phyloP scores from a whole-genome alignment of 2,888 invertebrate species.

The Agonopterix alstromeriana region DNA sequence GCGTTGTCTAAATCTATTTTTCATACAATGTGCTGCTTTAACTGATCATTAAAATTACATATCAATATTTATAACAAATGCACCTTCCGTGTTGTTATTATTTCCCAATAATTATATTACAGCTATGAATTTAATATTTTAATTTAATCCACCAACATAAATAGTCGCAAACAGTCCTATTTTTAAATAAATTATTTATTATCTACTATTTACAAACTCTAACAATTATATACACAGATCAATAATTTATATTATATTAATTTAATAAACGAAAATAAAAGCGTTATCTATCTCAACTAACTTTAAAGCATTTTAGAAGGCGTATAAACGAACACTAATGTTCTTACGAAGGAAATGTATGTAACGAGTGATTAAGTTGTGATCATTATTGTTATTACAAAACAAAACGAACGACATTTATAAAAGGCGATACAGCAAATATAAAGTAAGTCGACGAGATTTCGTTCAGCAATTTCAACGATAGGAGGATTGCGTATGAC shows the following conservation, averaged over 20 bases:
- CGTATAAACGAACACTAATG: slow-evolving; percentile 62
- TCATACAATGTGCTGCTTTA: slow-evolving; percentile 8
- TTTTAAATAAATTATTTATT: slow-evolving; percentile 51
- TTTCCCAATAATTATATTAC: slow-evolving; percentile 1
- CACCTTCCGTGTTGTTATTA: slow-evolving; percentile 1
- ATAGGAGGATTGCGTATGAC: too few relatives aligned
- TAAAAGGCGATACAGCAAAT: too few relatives aligned
- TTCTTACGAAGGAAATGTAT: not conserved
- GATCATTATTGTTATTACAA: too few relatives aligned
- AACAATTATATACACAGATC: slow-evolving; percentile 72
- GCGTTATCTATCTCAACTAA: slow-evolving; percentile 57
- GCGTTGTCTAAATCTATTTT: slow-evolving; percentile 36
- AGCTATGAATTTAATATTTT: slow-evolving; percentile 5
- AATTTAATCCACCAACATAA: slow-evolving; percentile 28
- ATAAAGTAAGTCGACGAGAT: too few relatives aligned
- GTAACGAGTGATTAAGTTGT: too few relatives aligned
- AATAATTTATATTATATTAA: slow-evolving; percentile 44
- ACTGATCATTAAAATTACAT: slow-evolving; percentile 5
- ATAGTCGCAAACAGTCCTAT: slow-evolving; percentile 32
- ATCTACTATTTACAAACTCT: slow-evolving; percentile 67
- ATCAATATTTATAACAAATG: slow-evolving; percentile 6
- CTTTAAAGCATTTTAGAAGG: slow-evolving; percentile 72
- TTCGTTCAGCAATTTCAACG: too few relatives aligned
- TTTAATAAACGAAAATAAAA: slow-evolving; percentile 35
- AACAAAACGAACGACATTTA: too few relatives aligned